phyloP scores from a whole-genome alignment of 35 echinoderm and acorn worm genomes.

The Anneissia japonica region DNA sequence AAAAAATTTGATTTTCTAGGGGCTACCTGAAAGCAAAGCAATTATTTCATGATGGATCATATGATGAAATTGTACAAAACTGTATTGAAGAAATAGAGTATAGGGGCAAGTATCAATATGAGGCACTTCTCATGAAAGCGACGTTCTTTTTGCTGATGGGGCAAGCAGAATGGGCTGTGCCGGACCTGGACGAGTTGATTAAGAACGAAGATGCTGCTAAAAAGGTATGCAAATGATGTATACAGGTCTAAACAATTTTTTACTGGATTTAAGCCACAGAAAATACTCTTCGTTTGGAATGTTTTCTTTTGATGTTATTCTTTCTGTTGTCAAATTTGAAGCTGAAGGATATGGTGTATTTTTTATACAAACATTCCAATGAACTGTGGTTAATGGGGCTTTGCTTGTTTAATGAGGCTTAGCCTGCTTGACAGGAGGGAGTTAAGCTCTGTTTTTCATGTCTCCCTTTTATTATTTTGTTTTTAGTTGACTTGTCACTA shows the following conservation, averaged over 20 bases:
- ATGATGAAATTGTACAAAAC: constrained; percentile 46
- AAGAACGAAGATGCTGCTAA: constrained; percentile 62
- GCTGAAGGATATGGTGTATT: too few species aligned
- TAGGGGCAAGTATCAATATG: constrained; percentile 34
- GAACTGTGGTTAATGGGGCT: too few species aligned
- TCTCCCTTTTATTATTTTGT: too few species aligned
- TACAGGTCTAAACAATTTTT: not conserved
- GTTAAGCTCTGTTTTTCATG: too few species aligned
- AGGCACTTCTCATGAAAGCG: constrained; percentile 87
- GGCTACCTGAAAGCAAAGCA: constrained; percentile 71
- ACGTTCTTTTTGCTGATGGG: constrained; percentile 88
- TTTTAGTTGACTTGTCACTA: too few species aligned
- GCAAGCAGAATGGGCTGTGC: constrained; percentile 56
- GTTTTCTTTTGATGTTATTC: too few species aligned
- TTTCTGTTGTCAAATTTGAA: too few species aligned
- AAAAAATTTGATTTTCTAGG: not conserved
- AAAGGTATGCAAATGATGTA: constrained; percentile 59
- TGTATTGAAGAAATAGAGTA: constrained; percentile 82
- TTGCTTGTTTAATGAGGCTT: too few species aligned
- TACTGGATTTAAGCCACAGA: too few species aligned
- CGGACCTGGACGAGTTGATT: constrained; percentile 86
- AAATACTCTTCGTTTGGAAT: too few species aligned
- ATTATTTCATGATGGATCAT: constrained; percentile 54
- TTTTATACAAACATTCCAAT: too few species aligned
- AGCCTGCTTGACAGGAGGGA: too few species aligned